phyloP scores from a whole-genome alignment of 2,888 invertebrate species.

The Sicus ferrugineus region DNA sequence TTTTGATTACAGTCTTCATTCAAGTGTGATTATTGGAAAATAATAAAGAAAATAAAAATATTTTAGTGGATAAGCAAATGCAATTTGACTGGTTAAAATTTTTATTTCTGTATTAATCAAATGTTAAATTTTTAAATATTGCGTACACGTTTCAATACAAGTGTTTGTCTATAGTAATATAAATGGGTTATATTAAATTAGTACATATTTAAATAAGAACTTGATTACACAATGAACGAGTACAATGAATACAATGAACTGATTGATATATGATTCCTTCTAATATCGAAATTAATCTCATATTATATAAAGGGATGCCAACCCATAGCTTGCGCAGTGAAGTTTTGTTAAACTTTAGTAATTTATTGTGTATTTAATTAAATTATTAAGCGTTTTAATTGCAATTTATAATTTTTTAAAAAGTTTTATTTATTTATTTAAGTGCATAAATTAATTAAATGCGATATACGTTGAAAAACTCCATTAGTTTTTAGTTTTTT shows the following conservation, averaged over 20 bases:
- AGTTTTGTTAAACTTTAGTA: neutral
- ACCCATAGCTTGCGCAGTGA: neutral
- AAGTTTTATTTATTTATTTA: no score
- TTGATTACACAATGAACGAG: conserved; percentile 27
- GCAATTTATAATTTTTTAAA: no score
- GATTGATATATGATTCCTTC: neutral
- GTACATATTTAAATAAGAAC: conserved; percentile 15
- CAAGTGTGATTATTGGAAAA: no score
- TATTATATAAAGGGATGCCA: no score
- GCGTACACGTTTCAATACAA: neutral
- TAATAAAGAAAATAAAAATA: conserved; percentile 9
- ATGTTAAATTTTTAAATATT: conserved; percentile 11
- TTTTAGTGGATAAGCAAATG: no score
- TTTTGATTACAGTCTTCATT: no score
- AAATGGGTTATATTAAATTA: conserved; percentile 19
- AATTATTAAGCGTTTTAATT: conserved; percentile 13
- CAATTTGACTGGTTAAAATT: conserved; percentile 24
- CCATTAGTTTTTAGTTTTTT: no score
- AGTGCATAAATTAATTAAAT: no score
- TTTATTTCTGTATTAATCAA: conserved; percentile 22
- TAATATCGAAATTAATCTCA: neutral
- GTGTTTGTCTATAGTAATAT: conserved; percentile 3
- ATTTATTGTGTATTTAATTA: neutral
- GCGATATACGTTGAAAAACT: no score
- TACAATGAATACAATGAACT: neutral